Conservation (phyloP, 2,113 vertebrate genomes). For the Sinocyclocheilus grahami region DNA sequence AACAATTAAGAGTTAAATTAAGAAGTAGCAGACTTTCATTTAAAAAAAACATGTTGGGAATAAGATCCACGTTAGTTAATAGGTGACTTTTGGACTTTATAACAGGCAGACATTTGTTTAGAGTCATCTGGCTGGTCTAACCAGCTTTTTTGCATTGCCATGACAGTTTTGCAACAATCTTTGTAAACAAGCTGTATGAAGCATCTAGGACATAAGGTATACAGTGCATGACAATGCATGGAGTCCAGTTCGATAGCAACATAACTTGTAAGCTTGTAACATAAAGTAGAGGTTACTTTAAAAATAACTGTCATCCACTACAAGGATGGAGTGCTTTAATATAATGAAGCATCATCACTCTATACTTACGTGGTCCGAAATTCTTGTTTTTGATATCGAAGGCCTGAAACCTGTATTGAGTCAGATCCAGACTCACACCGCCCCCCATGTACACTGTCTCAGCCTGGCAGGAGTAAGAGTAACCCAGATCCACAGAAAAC, state of each 20-base stretch:
- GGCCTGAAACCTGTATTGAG: slow-evolving; percentile 72
- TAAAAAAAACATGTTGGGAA: not conserved
- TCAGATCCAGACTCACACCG: slow-evolving; percentile 65
- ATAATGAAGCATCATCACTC: not conserved
- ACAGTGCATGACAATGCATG: not conserved
- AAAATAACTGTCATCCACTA: not conserved
- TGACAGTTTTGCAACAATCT: not conserved
- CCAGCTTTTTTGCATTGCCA: not conserved
- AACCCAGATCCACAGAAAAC: slow-evolving; percentile 68
- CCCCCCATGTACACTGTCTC: slow-evolving; percentile 58
- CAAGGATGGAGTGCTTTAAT: not conserved
- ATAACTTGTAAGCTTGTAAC: not conserved
- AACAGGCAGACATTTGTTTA: not conserved
- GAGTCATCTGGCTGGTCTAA: not conserved
- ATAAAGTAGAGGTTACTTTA: not conserved
- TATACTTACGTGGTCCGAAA: slow-evolving; percentile 67
- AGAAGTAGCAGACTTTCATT: not conserved
- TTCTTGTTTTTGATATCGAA: slow-evolving; percentile 68
- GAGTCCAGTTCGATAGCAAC: not conserved
- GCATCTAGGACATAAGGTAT: not conserved
- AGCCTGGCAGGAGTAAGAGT: slow-evolving; percentile 76
- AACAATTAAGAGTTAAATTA: no score
- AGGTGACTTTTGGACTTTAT: not conserved
- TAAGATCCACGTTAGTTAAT: not conserved
- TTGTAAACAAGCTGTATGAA: not conserved